phyloP scores from a whole-genome alignment of 2,888 invertebrate species.

The Brachypterus glaber region DNA sequence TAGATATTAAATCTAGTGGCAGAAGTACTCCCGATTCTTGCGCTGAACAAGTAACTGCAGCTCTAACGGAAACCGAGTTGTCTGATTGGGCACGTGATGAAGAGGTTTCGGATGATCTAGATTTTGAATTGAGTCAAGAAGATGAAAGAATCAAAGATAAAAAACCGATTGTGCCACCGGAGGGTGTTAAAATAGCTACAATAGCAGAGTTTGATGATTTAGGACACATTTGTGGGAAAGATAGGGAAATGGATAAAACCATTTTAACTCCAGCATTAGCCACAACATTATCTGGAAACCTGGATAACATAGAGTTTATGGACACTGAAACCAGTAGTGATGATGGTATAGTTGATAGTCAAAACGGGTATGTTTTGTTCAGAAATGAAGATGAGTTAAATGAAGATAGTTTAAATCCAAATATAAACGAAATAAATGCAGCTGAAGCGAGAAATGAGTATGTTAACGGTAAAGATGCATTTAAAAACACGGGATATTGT shows the following conservation, averaged over 20 bases:
- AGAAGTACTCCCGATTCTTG: slow-evolving; percentile 51
- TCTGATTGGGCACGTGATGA: slow-evolving; percentile 84
- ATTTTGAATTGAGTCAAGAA: slow-evolving; percentile 47
- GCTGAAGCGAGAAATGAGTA: slow-evolving; percentile 21
- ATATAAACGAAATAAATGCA: slow-evolving; percentile 25
- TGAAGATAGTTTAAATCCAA: slow-evolving; percentile 36
- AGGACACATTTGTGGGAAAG: slow-evolving; percentile 35
- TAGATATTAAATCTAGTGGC: slow-evolving; percentile 34
- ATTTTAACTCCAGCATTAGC: slow-evolving; percentile 30
- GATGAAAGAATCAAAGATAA: slow-evolving; percentile 30
- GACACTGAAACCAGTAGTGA: slow-evolving; percentile 75
- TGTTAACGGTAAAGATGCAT: slow-evolving; percentile 12
- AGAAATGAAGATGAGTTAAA: slow-evolving; percentile 44
- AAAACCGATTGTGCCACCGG: slow-evolving; percentile 38
- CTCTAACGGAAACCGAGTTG: slow-evolving; percentile 76
- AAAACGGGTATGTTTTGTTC: slow-evolving; percentile 59
- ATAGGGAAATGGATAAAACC: slow-evolving; percentile 21
- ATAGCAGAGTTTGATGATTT: slow-evolving; percentile 38
- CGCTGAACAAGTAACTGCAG: slow-evolving; percentile 60
- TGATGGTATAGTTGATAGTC: slow-evolving; percentile 47
- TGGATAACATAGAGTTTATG: slow-evolving; percentile 77
- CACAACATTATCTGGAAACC: slow-evolving; percentile 41
- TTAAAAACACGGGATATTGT: slow-evolving; percentile 36
- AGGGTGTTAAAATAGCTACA: slow-evolving; percentile 30
- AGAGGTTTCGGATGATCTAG: slow-evolving; percentile 66